phyloP scores from a whole-genome alignment of 2,888 invertebrate species.

The Cataglyphis livida region DNA sequence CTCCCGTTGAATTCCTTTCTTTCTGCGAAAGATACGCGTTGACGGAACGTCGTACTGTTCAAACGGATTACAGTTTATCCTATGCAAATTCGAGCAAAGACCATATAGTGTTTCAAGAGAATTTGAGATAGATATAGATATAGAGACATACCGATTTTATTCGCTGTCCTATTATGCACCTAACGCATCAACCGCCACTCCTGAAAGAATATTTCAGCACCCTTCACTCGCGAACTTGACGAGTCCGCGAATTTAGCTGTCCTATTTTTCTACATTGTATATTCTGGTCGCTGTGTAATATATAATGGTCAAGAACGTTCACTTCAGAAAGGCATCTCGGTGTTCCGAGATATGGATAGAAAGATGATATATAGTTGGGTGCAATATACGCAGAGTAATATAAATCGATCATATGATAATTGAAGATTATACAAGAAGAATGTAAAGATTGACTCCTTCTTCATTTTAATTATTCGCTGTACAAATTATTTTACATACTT shows the following conservation, averaged over 20 bases:
- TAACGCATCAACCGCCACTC: constrained; percentile 12
- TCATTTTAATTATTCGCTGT: constrained; percentile 77
- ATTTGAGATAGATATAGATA: constrained; percentile 7
- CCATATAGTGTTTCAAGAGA: not conserved
- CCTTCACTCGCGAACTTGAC: constrained; percentile 60
- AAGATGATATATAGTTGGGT: constrained; percentile 64
- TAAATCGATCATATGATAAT: constrained; percentile 25
- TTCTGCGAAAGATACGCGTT: not conserved
- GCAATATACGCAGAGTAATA: constrained; percentile 74
- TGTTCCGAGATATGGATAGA: not conserved
- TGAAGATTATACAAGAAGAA: constrained; percentile 28
- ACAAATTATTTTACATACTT: constrained; percentile 80
- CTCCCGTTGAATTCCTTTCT: constrained; percentile 35
- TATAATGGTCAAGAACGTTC: constrained; percentile 46
- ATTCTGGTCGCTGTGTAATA: constrained; percentile 58
- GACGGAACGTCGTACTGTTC: not conserved
- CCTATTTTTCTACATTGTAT: constrained; percentile 84
- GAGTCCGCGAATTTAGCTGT: constrained; percentile 72
- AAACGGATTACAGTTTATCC: not conserved
- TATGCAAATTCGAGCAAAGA: not conserved
- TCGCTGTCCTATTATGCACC: constrained; percentile 31
- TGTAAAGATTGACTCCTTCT: constrained; percentile 60
- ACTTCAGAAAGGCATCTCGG: not conserved
- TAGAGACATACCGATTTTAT: constrained; percentile 33
- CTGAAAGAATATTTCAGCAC: constrained; percentile 27